A percentile compares a stretch with the other conserved stretches of the same genome.
These are phyloP conservation scores for Calliphora vomitoria DNA, from an alignment of 2,888 invertebrate genomes.

Conservation along the genomic window DNA sequence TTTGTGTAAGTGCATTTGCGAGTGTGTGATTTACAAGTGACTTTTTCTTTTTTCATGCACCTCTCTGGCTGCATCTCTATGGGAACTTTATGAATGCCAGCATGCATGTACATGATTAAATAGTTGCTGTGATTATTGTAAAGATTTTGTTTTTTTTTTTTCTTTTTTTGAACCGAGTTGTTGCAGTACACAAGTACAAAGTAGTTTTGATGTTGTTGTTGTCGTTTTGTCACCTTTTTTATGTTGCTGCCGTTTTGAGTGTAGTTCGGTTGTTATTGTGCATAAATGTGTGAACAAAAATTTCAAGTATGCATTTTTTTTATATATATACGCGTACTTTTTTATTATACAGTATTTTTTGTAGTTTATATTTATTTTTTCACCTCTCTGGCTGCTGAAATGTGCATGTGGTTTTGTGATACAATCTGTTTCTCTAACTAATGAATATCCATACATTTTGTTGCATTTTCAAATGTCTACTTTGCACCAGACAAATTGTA, in stretches of 20 bases:
- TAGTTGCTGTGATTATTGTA: conserved; percentile 48
- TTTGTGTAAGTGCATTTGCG: neutral
- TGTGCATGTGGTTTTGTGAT: conserved; percentile 14
- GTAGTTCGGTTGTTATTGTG: conserved; percentile 47
- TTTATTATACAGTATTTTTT: conserved; percentile 34
- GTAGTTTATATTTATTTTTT: neutral
- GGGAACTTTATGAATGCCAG: conserved; percentile 55
- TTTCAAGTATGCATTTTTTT: conserved; percentile 46
- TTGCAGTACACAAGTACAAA: conserved; percentile 36
- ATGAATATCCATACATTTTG: conserved; percentile 41
- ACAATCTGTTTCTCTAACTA: conserved; percentile 45
- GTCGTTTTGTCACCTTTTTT: conserved; percentile 59
- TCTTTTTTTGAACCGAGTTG: conserved; percentile 10
- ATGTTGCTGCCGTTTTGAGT: conserved; percentile 25
- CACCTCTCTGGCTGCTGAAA: conserved; percentile 5
- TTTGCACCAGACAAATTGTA: conserved; percentile 47
- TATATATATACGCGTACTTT: conserved; percentile 37
- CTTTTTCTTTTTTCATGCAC: conserved; percentile 30
- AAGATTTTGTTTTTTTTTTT: conserved; percentile 23
- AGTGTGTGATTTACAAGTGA: conserved; percentile 20
- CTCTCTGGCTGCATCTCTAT: conserved; percentile 53
- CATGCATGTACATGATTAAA: conserved; percentile 28
- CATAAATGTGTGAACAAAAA: conserved; percentile 57
- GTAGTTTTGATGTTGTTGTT: conserved; percentile 43
- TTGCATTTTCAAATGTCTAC: conserved; percentile 41